These are phyloP conservation scores for Diarsia rubi DNA, from an alignment of 2,888 invertebrate genomes.

Conservation along the genomic window DNA sequence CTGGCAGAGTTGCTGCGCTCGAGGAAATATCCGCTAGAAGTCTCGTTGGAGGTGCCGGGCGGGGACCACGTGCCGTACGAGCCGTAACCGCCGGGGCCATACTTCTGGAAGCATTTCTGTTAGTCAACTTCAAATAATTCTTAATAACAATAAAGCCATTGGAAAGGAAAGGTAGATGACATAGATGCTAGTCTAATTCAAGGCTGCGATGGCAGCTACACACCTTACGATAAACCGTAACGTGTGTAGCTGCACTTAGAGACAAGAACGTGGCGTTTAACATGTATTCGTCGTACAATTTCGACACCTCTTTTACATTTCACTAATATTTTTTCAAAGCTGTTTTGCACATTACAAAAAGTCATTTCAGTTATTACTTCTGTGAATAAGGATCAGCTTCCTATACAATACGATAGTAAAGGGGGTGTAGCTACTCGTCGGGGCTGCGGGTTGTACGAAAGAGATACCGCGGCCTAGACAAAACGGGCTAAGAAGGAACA, in stretches of 20 bases:
- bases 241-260: no score
- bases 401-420: not conserved
- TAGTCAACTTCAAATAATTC: slow-evolving; percentile 41
- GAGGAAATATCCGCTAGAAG: slow-evolving; percentile 97
- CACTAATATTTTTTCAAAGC: not conserved
- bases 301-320: not conserved
- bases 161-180: not conserved
- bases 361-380: not conserved
- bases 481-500: no score
- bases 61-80: slow-evolving; percentile 98
- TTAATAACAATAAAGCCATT: not conserved
- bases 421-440: not conserved
- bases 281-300: not conserved
- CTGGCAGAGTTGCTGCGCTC: slow-evolving; percentile 98
- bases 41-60: slow-evolving; percentile 98
- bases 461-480: no score
- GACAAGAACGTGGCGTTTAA: not conserved
- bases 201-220: no score
- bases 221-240: no score
- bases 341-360: not conserved
- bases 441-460: no score
- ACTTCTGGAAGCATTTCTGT: slow-evolving; percentile 82
- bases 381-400: not conserved
- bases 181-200: not conserved
- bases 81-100: slow-evolving; percentile 92